Evolutionary conservation across 1,140 invertebrate genomes (phyloP), one percentile per base, ranked within the genome.

Genomic region (Leptoteleia sp.): DNA sequence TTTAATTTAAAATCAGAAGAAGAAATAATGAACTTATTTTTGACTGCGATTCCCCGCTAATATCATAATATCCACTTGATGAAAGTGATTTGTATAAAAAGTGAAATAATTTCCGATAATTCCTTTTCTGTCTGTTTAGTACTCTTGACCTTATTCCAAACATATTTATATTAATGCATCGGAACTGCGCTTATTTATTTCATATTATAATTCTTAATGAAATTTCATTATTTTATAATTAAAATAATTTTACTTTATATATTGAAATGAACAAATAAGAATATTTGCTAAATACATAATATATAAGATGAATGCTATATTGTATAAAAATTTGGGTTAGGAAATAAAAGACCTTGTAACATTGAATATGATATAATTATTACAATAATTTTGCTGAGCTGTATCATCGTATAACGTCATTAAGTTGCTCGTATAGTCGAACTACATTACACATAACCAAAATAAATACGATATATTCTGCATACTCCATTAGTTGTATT

Each of bases 321-420:
- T 37, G 19, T 40, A 43, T 1, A 48, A n/a, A 31, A 2, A 48
- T 29, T 16, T 1, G 25, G 71, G 43, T 50, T 8, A 15, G 12
- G 19, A 64, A 76, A 76, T 68, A 45, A 76, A 70, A 62, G 27
- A 50, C 50, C 0, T n/a, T 3, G 0, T 43, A 79, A 79, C 77
- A 79, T 79, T 76, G 59, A 79, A 79, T 79, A 71, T 71, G 65
- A 65, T 79, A 79, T 75, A 75, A 75, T 79, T 77, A 75, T 71
- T 79, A 79, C 65, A 75, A 79, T 79, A 79, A 75, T 79, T 79
- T 75, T 75, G 70, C 71, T 75, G 57, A 79, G 71, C 59, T 76
- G 57, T 65, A 75, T 76, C 65, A 71, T 76, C 59, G 71, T 75
- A 75, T 79, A 79, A 79, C 70, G 71, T 79, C 48, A 64, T 79